Percentiles rank a stretch among this genome's conserved stretches.
Conservation (phyloP, 1,140 invertebrate species). For the Chelonus insularis region DNA sequence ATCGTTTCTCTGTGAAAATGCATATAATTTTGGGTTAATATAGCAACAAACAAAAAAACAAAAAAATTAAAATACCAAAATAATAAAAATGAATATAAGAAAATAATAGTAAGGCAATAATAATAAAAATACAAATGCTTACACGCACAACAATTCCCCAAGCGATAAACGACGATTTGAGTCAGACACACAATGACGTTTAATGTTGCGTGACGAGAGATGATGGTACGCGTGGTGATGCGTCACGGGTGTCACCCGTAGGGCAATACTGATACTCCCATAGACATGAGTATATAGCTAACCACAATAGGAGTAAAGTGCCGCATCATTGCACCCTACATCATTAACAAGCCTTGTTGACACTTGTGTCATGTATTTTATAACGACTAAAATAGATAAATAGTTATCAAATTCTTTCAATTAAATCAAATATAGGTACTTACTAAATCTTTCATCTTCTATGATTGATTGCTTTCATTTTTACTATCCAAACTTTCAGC, state of each 20-base stretch:
- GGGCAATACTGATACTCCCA: background rate
- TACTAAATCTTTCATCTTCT: too few species aligned
- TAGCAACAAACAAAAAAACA: too few species aligned
- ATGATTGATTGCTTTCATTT: too few species aligned
- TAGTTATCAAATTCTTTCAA: too few species aligned
- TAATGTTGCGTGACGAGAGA: conserved; percentile 55
- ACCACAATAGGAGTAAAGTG: background rate
- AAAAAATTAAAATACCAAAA: background rate
- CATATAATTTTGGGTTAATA: too few species aligned
- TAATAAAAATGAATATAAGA: background rate
- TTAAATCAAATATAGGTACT: too few species aligned
- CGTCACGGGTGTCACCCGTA: conserved; percentile 38
- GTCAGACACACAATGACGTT: conserved; percentile 32
- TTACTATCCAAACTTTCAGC: too few species aligned
- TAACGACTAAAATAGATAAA: too few species aligned
- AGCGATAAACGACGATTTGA: conserved; percentile 52
- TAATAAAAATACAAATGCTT: conserved; percentile 20
- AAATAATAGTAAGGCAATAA: background rate
- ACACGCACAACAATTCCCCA: conserved; percentile 37
- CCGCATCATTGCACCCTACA: conserved; percentile 11
- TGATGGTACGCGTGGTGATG: conserved; percentile 37
- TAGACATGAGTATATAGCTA: background rate
- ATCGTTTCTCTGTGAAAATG: too few species aligned
- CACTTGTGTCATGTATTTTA: conserved; percentile 22
- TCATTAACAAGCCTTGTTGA: conserved; percentile 31